A percentile compares a stretch with the other conserved stretches of the same genome.
These are phyloP conservation scores for Toxonevra muliebris DNA, from an alignment of 2,888 invertebrate species.

Conservation along the genomic window DNA sequence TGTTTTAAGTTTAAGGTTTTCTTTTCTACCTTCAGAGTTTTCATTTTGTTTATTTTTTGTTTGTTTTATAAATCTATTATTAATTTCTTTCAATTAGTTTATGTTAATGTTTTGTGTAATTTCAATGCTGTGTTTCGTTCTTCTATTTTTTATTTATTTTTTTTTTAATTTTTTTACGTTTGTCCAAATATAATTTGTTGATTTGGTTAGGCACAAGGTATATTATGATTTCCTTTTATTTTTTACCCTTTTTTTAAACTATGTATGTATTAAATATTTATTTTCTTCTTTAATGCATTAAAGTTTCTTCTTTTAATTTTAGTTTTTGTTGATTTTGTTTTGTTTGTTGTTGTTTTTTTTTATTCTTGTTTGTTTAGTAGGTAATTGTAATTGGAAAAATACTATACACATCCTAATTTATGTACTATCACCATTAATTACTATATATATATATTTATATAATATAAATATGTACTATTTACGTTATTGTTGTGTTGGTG, in stretches of 20 bases:
- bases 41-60: not conserved
- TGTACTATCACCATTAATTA: constrained; percentile 13
- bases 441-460: constrained; percentile 25
- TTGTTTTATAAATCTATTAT: not conserved
- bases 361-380: constrained; percentile 10
- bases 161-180: constrained; percentile 34
- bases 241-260: constrained; percentile 36
- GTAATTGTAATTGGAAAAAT: constrained; percentile 28
- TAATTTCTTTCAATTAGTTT: not conserved
- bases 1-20: not conserved
- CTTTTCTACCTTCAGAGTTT: not conserved
- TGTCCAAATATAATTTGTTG: constrained; percentile 42
- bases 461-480: constrained; percentile 29
- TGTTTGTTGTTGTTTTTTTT: constrained; percentile 11
- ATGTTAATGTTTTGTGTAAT: constrained; percentile 20
- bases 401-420: constrained; percentile 34
- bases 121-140: constrained; percentile 40
- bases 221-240: constrained; percentile 44
- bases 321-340: constrained; percentile 28
- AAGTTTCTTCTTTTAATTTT: constrained; percentile 15
- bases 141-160: constrained; percentile 31
- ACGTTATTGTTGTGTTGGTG: constrained; percentile 35
- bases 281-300: constrained; percentile 26
- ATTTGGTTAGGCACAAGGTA: constrained; percentile 62
- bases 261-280: constrained; percentile 2